These are phyloP conservation scores for Pandemis corylana DNA, from an alignment of 2,888 invertebrate genomes.

Conservation along the genomic window DNA sequence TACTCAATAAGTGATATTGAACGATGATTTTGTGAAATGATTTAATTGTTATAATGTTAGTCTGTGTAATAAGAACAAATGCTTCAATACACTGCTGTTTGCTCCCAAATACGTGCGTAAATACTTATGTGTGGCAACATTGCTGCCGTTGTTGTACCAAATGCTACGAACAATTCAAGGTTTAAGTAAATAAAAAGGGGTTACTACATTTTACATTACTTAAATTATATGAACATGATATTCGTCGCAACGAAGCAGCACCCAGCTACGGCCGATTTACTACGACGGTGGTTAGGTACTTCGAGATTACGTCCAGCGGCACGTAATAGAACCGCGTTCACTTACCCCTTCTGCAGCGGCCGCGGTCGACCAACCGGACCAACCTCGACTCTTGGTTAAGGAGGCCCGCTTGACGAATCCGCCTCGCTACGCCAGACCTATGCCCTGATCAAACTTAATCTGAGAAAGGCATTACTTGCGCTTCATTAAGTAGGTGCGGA, in stretches of 20 bases:
- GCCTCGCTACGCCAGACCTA: constrained; percentile 61
- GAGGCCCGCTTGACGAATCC: constrained; percentile 68
- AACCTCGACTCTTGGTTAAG: constrained; percentile 55
- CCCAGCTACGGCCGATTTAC: constrained; percentile 72
- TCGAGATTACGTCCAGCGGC: constrained; percentile 69
- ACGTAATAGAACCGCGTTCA: constrained; percentile 71
- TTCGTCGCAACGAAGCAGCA: constrained; percentile 60
- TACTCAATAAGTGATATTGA: too few relatives aligned
- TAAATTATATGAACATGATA: background rate
- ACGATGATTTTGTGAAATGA: too few relatives aligned
- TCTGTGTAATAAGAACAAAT: too few relatives aligned
- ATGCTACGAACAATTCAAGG: too few relatives aligned
- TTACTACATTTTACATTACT: too few relatives aligned
- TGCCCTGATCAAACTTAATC: constrained; percentile 52
- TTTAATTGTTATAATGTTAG: too few relatives aligned
- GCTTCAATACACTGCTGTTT: too few relatives aligned
- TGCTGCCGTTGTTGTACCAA: too few relatives aligned
- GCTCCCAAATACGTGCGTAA: too few relatives aligned
- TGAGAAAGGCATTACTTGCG: constrained; percentile 59
- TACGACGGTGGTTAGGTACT: constrained; percentile 61
- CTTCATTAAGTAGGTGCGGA: background rate
- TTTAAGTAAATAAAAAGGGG: too few relatives aligned
- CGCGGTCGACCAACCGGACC: constrained; percentile 35
- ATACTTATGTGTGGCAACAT: too few relatives aligned
- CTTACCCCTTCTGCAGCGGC: constrained; percentile 53